phyloP scores from a whole-genome alignment of 2,113 vertebrate genomes.

The Tychaedon coryphoeus region DNA sequence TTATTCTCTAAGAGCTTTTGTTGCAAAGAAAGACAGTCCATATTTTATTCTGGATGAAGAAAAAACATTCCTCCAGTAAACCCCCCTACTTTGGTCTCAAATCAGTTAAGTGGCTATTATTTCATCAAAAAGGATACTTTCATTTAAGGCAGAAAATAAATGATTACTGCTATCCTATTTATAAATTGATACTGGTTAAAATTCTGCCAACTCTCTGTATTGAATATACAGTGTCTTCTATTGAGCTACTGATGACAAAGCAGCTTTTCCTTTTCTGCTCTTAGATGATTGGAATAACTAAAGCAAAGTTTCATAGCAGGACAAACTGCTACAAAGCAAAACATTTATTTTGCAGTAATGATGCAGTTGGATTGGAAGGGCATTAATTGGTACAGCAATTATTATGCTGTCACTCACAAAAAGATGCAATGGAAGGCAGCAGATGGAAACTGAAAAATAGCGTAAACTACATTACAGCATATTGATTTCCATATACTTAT shows the following conservation, averaged over 20 bases:
- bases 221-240: conserved; percentile 25
- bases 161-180: conserved; percentile 41
- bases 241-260: conserved; percentile 56
- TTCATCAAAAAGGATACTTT: conserved; percentile 16
- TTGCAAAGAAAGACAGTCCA: not conserved
- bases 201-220: conserved; percentile 8
- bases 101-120: conserved; percentile 42
- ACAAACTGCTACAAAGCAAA: conserved; percentile 54
- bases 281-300: conserved; percentile 41
- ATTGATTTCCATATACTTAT: conserved; percentile 29
- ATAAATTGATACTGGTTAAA: conserved; percentile 45
- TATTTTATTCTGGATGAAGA: conserved; percentile 43
- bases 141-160: conserved; percentile 59
- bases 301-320: conserved; percentile 49
- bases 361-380: conserved; percentile 41
- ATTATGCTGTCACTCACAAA: conserved; percentile 40
- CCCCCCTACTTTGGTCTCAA: not conserved
- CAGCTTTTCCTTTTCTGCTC: conserved; percentile 42
- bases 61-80: conserved; percentile 12
- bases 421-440: conserved; percentile 29
- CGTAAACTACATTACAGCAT: conserved; percentile 4
- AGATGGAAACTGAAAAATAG: conserved; percentile 53
- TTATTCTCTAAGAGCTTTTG: conserved; percentile 43
- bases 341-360: conserved; percentile 35
- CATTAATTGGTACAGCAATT: conserved; percentile 46